Evolutionary conservation across 2,113 vertebrate species (phyloP), one percentile per base, ranked within the genome.

Genomic region (Micromys minutus): DNA sequence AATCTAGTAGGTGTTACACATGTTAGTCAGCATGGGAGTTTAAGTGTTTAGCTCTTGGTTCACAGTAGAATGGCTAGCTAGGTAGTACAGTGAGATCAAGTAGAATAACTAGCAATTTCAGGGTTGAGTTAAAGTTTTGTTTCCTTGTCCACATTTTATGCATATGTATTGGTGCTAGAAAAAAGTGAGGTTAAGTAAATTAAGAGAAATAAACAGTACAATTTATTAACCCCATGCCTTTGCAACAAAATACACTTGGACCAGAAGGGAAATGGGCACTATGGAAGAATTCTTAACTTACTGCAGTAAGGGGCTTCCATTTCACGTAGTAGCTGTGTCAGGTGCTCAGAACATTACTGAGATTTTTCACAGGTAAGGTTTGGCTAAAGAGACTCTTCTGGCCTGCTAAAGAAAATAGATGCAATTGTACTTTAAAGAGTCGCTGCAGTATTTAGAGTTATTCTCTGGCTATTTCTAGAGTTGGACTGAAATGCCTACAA

Each of bases 351-450:
- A 90, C 75, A 65, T 83, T 91, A 72, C 89, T 87, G 91, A 67
- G 71, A 72, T 80, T 93, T 91, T 72, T 96, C 61, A 83, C 42
- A 13, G 88, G 50, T 42, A 72, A 94, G 47, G 83, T 11, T 94
- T 65, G 75, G 59, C 52, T 83, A 76, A 97, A 92, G 91, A 42
- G 16, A 91, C 45, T 90, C 90, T 39, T 91, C 22, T 95, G 95
- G 87, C 72, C 67, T 96, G 42, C 95, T 76, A 21, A 88, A 21
- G 91, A 95, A 93, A 39, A 80, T 65, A 97, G 95, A 69, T 91
- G 93, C 90, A 95, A 57, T 88, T 95, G 84, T 94, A 52, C 76
- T 90, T 97, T n/a, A 94, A n/a, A 90, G 34, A 95, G 45, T 93
- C 34, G 17, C 91, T 84, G 57, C 2, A 36, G 50, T 95, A 79